These are phyloP conservation scores for Aspidiotus rigidus DNA, from an alignment of 2,888 invertebrate species.

Conservation along the genomic window DNA sequence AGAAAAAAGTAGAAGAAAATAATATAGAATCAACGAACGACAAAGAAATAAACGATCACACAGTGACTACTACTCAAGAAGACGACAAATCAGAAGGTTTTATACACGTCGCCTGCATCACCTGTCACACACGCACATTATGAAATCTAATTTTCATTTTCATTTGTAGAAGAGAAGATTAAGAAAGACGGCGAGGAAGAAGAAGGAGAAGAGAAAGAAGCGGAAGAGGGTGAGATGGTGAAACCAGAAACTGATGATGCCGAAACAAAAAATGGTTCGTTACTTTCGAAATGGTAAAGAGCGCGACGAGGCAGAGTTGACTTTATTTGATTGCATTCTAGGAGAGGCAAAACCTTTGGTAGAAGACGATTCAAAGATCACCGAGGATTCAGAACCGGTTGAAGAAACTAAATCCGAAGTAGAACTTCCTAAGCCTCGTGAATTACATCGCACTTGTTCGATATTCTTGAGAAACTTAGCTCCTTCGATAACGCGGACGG, in stretches of 20 bases:
- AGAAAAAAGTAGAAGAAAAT: conserved; percentile 14
- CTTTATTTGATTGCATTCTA: conserved; percentile 9
- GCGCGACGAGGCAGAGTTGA: too few relatives aligned
- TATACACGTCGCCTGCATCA: neutral
- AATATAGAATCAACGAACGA: neutral
- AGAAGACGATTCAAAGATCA: conserved; percentile 8
- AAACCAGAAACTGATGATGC: conserved; percentile 43
- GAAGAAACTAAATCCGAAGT: conserved; percentile 5
- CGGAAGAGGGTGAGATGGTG: conserved; percentile 42
- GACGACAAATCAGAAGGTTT: conserved; percentile 30
- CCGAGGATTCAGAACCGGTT: neutral
- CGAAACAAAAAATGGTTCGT: conserved; percentile 36
- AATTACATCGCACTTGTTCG: conserved; percentile 90
- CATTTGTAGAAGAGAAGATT: conserved; percentile 44
- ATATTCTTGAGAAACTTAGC: conserved; percentile 94
- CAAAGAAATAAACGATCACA: conserved; percentile 28
- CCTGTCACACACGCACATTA: neutral
- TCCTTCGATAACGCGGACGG: conserved; percentile 89
- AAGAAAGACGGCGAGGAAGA: conserved; percentile 46
- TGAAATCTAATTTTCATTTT: neutral
- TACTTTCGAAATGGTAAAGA: neutral
- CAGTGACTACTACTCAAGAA: conserved; percentile 35
- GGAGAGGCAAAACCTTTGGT: conserved; percentile 26
- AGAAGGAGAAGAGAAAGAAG: conserved; percentile 44
- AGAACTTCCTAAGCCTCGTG: conserved; percentile 48